Conservation (phyloP, 1,140 invertebrate genomes). For the Oscheius sp. region DNA sequence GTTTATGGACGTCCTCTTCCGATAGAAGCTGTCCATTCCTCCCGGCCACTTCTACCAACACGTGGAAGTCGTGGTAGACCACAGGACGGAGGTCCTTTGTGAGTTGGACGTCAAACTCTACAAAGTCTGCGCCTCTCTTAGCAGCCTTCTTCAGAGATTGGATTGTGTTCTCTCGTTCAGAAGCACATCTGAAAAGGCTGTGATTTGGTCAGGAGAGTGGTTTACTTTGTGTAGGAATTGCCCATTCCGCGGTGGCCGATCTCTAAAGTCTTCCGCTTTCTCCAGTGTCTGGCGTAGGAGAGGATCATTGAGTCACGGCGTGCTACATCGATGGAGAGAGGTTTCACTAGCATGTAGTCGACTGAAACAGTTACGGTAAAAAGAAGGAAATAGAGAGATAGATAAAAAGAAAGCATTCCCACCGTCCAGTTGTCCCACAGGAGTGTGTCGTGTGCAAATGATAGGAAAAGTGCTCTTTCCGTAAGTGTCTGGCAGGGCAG, state of each 20-base stretch:
- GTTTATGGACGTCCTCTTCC: constrained; percentile 21
- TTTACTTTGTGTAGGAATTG: constrained; percentile 40
- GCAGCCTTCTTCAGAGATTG: constrained; percentile 45
- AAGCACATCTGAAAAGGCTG: constrained; percentile 23
- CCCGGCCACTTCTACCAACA: constrained; percentile 37
- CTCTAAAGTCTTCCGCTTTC: constrained; percentile 35
- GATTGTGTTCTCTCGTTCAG: constrained; percentile 41
- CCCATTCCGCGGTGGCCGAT: constrained; percentile 43
- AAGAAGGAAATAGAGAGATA: background rate
- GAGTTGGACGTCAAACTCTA: constrained; percentile 45
- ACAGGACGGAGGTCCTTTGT: constrained; percentile 37
- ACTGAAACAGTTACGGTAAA: no score
- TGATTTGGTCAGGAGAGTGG: background rate
- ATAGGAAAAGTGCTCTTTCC: constrained; percentile 36
- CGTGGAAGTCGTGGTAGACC: constrained; percentile 44
- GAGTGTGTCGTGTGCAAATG: constrained; percentile 24
- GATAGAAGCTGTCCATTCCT: background rate
- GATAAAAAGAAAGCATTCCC: background rate
- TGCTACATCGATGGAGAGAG: background rate
- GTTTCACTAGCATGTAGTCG: constrained; percentile 37
- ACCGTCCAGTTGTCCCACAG: constrained; percentile 43
- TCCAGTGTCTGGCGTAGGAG: constrained; percentile 34
- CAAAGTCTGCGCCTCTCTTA: constrained; percentile 39
- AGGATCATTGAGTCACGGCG: constrained; percentile 20
- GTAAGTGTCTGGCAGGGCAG: constrained; percentile 38